A percentile compares a stretch with the other conserved stretches of the same genome.
These are phyloP conservation scores for Drosophila santomea DNA, from an alignment of 1,140 invertebrate genomes.

Conservation along the genomic window DNA sequence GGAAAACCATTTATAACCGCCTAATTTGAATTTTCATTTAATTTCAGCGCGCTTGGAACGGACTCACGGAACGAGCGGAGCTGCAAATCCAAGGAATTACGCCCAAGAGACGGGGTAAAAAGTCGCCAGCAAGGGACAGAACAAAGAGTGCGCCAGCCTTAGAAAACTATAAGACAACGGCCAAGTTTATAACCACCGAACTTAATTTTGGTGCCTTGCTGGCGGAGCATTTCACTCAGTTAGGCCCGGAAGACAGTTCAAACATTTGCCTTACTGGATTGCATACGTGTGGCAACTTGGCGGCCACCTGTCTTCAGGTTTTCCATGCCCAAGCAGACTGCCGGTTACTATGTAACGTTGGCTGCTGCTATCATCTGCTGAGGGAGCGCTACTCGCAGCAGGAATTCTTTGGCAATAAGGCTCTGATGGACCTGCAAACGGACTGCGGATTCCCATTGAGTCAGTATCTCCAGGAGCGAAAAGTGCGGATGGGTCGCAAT, in stretches of 20 bases:
- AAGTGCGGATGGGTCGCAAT: constrained; percentile 89
- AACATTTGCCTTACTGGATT: constrained; percentile 89
- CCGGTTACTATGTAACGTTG: constrained; percentile 90
- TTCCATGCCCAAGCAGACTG: constrained; percentile 88
- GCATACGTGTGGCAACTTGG: constrained; percentile 95
- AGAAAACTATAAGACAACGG: constrained; percentile 85
- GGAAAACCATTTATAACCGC: not conserved
- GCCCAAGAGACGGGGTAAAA: constrained; percentile 63
- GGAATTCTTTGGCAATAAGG: constrained; percentile 73
- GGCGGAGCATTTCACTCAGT: constrained; percentile 84
- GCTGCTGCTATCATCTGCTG: constrained; percentile 96
- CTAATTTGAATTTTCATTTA: not conserved
- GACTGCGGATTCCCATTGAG: constrained; percentile 89
- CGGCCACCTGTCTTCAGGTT: constrained; percentile 90
- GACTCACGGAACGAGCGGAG: constrained; percentile 77
- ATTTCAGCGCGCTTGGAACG: constrained; percentile 85
- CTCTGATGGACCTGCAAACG: constrained; percentile 52
- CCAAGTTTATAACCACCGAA: constrained; percentile 85
- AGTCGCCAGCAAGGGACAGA: constrained; percentile 12
- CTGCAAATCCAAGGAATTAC: constrained; percentile 65
- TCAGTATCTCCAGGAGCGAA: constrained; percentile 86
- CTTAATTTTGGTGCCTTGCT: constrained; percentile 86
- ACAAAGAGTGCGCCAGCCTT: not conserved
- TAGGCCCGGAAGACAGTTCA: constrained; percentile 9
- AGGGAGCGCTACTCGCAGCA: constrained; percentile 86